Conservation (phyloP, 2,888 invertebrate genomes). For the Glomeris marginata region DNA sequence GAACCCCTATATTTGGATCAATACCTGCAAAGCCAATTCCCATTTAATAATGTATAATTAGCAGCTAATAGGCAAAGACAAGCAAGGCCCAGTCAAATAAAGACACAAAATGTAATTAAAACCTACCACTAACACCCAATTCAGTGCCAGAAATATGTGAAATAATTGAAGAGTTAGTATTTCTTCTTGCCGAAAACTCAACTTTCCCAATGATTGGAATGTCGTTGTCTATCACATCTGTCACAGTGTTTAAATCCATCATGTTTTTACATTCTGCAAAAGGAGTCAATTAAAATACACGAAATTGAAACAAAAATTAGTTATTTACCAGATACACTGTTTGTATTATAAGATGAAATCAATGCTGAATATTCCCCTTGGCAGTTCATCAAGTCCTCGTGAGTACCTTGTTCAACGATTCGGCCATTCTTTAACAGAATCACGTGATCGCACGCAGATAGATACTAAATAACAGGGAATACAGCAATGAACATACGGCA, state of each 20-base stretch:
- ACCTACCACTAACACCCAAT: background rate
- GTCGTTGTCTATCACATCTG: too few species aligned
- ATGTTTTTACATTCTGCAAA: too few species aligned
- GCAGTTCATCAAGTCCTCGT: conserved; percentile 34
- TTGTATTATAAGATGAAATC: background rate
- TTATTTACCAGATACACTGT: too few species aligned
- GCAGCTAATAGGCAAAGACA: too few species aligned
- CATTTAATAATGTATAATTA: conserved; percentile 1
- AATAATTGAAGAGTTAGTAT: background rate
- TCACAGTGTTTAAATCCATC: too few species aligned
- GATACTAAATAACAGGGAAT: conserved; percentile 31
- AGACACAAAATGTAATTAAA: conserved; percentile 2
- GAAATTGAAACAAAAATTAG: too few species aligned
- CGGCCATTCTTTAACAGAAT: conserved; percentile 40
- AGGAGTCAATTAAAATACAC: too few species aligned
- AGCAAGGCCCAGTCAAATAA: too few species aligned
- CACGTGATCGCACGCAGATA: conserved; percentile 42
- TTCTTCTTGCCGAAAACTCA: too few species aligned
- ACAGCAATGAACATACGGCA: background rate
- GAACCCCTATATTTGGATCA: too few species aligned
- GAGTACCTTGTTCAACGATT: conserved; percentile 40
- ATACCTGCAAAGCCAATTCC: conserved; percentile 18
- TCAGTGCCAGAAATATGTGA: background rate
- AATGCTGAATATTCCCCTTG: conserved; percentile 27
- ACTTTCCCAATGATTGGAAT: too few species aligned